phyloP scores from a whole-genome alignment of 2,888 invertebrate genomes.

The Tetragonisca angustula region DNA sequence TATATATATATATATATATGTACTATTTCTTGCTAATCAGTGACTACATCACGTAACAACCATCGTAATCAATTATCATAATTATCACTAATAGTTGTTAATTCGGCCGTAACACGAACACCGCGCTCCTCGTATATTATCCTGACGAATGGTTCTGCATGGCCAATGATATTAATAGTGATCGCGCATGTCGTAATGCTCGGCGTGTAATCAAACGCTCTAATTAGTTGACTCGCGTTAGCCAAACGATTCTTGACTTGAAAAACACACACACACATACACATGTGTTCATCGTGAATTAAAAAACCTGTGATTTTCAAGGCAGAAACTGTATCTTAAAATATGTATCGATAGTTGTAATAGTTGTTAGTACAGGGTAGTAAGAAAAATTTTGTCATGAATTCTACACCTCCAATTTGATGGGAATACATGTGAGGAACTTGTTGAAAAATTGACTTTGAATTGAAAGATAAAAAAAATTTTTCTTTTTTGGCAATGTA shows the following conservation, averaged over 20 bases:
- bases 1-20: too few species aligned
- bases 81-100: slow-evolving; percentile 28
- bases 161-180: slow-evolving; percentile 23
- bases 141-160: slow-evolving; percentile 11
- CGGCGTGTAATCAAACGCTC: neutral
- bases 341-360: neutral
- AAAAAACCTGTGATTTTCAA: neutral
- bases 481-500: too few species aligned
- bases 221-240: neutral
- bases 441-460: too few species aligned
- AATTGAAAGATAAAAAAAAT: too few species aligned
- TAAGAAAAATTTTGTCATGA: too few species aligned
- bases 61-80: slow-evolving; percentile 12
- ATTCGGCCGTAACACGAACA: neutral
- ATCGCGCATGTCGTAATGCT: neutral
- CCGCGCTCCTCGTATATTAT: slow-evolving; percentile 11
- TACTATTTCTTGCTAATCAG: slow-evolving; percentile 1
- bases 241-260: too few species aligned
- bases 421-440: neutral
- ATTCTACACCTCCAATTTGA: neutral
- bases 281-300: too few species aligned
- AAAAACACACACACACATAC: too few species aligned
- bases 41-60: slow-evolving; percentile 5
- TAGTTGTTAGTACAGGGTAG: too few species aligned
- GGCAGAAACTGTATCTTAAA: neutral